These are phyloP conservation scores for Anser cygnoides DNA, from an alignment of 2,113 vertebrate genomes.

Conservation along the genomic window DNA sequence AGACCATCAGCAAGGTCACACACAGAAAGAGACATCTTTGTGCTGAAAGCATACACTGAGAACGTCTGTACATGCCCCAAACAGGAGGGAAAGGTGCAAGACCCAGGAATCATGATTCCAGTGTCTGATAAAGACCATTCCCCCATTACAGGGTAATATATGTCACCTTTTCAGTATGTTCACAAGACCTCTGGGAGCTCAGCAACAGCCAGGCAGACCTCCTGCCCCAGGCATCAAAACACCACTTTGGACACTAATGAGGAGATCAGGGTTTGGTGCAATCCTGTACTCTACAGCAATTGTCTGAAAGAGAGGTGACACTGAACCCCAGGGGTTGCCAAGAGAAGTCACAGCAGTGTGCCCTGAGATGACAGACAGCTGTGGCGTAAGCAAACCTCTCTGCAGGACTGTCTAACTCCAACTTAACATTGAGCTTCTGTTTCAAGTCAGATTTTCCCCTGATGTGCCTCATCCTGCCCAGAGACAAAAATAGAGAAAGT, in stretches of 20 bases:
- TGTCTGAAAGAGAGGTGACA: background rate
- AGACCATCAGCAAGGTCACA: background rate
- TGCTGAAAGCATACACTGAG: background rate
- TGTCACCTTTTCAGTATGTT: background rate
- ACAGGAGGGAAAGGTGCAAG: background rate
- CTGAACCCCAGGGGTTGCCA: background rate
- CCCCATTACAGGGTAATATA: background rate
- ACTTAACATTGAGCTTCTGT: slow-evolving; percentile 19
- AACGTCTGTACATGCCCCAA: background rate
- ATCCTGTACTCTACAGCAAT: background rate
- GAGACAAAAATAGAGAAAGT: slow-evolving; percentile 70
- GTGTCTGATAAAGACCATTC: background rate
- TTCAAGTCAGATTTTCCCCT: slow-evolving; percentile 55
- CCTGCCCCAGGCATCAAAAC: background rate
- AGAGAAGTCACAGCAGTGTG: background rate
- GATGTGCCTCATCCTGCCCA: slow-evolving; percentile 58
- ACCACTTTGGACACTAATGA: background rate
- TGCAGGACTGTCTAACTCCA: slow-evolving; percentile 37
- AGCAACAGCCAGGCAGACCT: background rate
- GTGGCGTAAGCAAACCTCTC: slow-evolving; percentile 7
- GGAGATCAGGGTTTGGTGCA: background rate
- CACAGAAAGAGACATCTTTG: background rate
- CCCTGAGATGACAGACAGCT: background rate
- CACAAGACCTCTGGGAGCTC: background rate
- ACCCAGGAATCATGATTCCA: background rate